phyloP scores from a whole-genome alignment of 1,140 invertebrate genomes.

The Sarcophaga peregrina region DNA sequence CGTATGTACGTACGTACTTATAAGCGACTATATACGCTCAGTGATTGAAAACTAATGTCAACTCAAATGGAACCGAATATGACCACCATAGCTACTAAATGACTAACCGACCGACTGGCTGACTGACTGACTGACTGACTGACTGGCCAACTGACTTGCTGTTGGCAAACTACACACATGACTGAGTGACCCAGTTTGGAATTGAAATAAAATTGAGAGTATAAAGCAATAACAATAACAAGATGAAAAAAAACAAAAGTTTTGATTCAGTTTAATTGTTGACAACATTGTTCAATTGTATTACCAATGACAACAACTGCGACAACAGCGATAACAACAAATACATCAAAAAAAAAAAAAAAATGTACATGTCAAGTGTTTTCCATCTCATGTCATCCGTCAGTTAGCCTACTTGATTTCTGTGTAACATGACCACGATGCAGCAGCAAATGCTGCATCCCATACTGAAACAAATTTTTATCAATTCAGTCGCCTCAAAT shows the following conservation, averaged over 20 bases:
- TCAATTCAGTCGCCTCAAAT: background rate
- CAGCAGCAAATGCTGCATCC: background rate
- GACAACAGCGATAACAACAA: no score
- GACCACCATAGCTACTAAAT: background rate
- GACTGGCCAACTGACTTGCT: background rate
- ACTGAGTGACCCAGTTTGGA: conserved; percentile 3
- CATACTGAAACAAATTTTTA: background rate
- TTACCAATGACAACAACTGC: no score
- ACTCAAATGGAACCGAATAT: background rate
- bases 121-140: background rate
- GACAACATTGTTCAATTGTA: conserved; percentile 22
- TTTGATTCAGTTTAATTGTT: background rate
- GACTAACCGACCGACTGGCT: background rate
- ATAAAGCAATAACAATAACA: background rate
- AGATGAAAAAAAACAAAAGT: background rate
- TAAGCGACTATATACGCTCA: no score
- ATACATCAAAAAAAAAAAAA: no score
- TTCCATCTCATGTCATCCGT: no score
- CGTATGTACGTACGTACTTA: no score
- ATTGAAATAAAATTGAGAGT: background rate
- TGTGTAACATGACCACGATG: background rate
- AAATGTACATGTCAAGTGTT: no score
- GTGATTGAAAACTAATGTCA: conserved; percentile 11
- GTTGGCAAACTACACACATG: background rate
- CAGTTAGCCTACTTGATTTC: no score